Conservation (phyloP, 2,113 vertebrate genomes). For the Zosterops borbonicus region DNA sequence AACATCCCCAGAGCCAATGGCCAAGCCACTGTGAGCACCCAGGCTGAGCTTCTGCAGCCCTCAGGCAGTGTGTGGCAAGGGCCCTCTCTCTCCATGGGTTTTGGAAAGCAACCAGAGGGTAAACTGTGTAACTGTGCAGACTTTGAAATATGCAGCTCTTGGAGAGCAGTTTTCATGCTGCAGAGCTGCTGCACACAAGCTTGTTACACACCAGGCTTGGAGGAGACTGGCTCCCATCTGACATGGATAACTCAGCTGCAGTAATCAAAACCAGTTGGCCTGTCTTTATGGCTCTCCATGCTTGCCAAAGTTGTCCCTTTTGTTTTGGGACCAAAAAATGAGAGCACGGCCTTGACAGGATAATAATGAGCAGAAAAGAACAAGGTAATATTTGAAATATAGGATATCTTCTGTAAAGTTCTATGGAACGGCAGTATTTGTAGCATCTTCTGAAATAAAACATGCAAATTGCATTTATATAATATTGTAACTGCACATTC, state of each 20-base stretch:
- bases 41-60: not conserved
- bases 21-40: not conserved
- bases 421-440: not conserved
- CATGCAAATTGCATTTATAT: not conserved
- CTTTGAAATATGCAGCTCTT: not conserved
- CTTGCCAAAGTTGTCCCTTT: conserved; percentile 18
- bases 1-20: not conserved
- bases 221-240: not conserved
- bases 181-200: not conserved
- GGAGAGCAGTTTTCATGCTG: not conserved
- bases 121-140: not conserved
- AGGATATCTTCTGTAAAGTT: not conserved
- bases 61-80: not conserved
- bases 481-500: not conserved
- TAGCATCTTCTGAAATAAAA: not conserved
- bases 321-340: conserved; percentile 13
- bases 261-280: not conserved
- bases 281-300: not conserved
- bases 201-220: not conserved
- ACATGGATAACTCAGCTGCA: not conserved
- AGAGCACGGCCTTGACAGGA: not conserved
- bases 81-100: not conserved
- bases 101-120: not conserved
- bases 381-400: conserved; percentile 36
- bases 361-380: conserved; percentile 3